phyloP scores from a whole-genome alignment of 2,797 vertebrate species.

The Neosilurus hyrtlii region DNA sequence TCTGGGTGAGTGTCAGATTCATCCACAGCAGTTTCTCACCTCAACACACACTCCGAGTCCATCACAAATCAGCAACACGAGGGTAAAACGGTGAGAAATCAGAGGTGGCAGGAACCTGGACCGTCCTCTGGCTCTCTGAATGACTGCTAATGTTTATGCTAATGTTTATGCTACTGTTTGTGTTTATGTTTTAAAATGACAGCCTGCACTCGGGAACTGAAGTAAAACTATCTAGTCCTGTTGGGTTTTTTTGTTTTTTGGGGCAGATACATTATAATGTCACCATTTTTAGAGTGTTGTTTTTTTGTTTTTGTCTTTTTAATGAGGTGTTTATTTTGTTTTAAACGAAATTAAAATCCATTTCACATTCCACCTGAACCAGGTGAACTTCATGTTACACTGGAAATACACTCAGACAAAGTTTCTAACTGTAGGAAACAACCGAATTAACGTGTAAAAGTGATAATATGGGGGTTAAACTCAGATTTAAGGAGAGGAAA shows the following conservation, averaged over 20 bases:
- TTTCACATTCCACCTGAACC: background rate
- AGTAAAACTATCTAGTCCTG: background rate
- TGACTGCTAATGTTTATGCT: background rate
- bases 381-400: background rate
- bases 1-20: conserved; percentile 69
- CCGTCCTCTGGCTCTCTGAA: background rate
- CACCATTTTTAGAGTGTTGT: background rate
- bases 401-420: background rate
- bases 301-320: too few species aligned
- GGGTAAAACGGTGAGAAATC: background rate
- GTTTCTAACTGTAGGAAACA: background rate
- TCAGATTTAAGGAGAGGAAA: background rate
- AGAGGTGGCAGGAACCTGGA: background rate
- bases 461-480: background rate
- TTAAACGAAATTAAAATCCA: background rate
- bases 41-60: background rate
- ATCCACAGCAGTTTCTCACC: background rate
- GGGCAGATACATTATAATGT: background rate
- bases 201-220: background rate
- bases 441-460: background rate
- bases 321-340: background rate
- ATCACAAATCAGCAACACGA: background rate
- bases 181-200: background rate
- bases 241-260: background rate
- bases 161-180: background rate